phyloP scores from a whole-genome alignment of 92 coral and sea anemone species.

The Siderastrea siderea region DNA sequence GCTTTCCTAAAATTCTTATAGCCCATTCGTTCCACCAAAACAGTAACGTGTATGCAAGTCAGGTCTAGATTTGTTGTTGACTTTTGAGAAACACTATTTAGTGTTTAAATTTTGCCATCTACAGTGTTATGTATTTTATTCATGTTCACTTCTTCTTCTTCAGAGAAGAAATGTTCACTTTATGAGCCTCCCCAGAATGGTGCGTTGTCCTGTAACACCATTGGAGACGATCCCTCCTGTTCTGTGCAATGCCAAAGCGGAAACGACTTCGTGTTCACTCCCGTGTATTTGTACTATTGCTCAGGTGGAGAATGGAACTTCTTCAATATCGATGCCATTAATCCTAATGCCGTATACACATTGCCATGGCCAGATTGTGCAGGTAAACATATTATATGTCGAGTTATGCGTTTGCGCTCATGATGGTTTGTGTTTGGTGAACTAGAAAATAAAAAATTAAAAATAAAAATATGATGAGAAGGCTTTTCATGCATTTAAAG shows the following conservation, averaged over 20 bases:
- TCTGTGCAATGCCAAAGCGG: constrained; percentile 46
- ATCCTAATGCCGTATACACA: not conserved
- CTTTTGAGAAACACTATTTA: not conserved
- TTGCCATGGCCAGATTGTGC: constrained; percentile 58
- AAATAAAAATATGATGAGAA: too few species aligned
- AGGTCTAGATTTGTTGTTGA: not conserved
- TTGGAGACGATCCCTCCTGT: constrained; percentile 27
- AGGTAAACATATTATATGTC: constrained; percentile 12
- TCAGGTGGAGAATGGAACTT: constrained; percentile 59
- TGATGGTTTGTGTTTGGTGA: too few species aligned
- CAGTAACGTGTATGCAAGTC: too few species aligned
- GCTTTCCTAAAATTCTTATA: too few species aligned
- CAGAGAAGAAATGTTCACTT: constrained; percentile 60
- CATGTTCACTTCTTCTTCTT: not conserved
- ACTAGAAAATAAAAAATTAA: too few species aligned
- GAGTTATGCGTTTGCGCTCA: too few species aligned
- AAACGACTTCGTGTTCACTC: constrained; percentile 70
- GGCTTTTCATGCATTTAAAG: too few species aligned
- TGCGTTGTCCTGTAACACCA: constrained; percentile 47
- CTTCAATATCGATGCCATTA: not conserved
- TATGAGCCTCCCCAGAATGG: constrained; percentile 78
- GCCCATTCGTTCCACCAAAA: too few species aligned
- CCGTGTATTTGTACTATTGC: constrained; percentile 61
- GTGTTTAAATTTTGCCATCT: too few species aligned
- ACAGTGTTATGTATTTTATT: too few species aligned